These are phyloP conservation scores for Phalacrocorax brasilianus DNA, from an alignment of 2,113 vertebrate genomes.

Conservation along the genomic window DNA sequence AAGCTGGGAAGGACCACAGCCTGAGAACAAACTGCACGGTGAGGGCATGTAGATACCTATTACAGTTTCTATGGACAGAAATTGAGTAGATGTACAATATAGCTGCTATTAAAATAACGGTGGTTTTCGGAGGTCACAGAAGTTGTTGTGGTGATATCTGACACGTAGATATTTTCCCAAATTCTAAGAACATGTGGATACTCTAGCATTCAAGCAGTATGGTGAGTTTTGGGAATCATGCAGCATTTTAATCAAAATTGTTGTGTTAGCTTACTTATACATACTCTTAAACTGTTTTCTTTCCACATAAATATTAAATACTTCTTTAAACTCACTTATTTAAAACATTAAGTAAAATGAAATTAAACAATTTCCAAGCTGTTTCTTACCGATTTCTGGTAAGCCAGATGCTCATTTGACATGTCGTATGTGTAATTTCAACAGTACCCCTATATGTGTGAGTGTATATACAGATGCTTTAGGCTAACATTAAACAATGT, in stretches of 20 bases:
- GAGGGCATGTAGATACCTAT: not conserved
- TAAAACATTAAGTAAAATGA: not conserved
- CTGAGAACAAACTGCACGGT: not conserved
- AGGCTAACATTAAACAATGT: slow-evolving; percentile 45
- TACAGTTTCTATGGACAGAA: not conserved
- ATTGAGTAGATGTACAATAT: not conserved
- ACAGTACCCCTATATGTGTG: not conserved
- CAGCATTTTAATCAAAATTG: not conserved
- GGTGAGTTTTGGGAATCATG: not conserved
- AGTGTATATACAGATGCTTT: slow-evolving; percentile 36
- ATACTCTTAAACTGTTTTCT: not conserved
- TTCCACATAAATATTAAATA: not conserved
- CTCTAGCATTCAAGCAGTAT: not conserved
- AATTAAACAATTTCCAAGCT: not conserved
- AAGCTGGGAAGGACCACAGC: not conserved
- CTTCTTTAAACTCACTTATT: not conserved
- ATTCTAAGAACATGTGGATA: not conserved
- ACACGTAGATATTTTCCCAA: not conserved
- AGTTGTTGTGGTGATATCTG: not conserved
- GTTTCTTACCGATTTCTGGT: not conserved
- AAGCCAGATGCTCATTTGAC: not conserved
- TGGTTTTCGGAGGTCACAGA: not conserved
- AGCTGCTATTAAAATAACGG: not conserved
- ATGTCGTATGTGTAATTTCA: not conserved
- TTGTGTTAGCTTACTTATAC: not conserved